Evolutionary conservation across 2,113 vertebrate genomes (phyloP).

Genomic region (Alligator mississippiensis): DNA sequence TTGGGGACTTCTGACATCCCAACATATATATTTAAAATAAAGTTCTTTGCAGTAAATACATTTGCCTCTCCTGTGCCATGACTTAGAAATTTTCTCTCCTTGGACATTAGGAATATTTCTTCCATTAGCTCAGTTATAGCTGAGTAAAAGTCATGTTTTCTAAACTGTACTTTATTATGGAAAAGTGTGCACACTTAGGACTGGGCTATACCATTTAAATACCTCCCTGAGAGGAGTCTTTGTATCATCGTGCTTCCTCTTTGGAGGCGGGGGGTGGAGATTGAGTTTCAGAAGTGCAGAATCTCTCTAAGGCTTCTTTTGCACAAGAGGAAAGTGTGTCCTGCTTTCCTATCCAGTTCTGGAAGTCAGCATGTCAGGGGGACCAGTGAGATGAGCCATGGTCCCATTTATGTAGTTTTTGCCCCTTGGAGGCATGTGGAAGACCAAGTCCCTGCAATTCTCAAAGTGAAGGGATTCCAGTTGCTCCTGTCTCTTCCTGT

Average conservation of each 20-base stretch:
- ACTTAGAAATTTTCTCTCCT: slow-evolving; percentile 29
- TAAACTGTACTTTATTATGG: not conserved
- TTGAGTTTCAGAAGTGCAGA: slow-evolving; percentile 12
- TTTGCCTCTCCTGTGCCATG: slow-evolving; percentile 3
- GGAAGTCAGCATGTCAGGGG: slow-evolving; percentile 38
- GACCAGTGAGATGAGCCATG: slow-evolving; percentile 26
- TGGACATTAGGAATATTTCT: not conserved
- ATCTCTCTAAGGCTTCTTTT: slow-evolving; percentile 5
- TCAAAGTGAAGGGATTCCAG: not conserved
- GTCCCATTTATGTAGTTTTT: slow-evolving; percentile 28
- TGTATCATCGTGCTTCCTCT: slow-evolving; percentile 21
- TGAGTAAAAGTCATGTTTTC: slow-evolving; percentile 42
- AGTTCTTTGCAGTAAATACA: slow-evolving; percentile 20
- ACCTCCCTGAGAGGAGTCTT: not conserved
- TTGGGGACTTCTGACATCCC: slow-evolving; percentile 18
- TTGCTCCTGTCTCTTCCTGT: not conserved
- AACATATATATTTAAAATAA: slow-evolving; percentile 10
- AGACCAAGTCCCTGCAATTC: not conserved
- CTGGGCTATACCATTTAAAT: slow-evolving; percentile 13
- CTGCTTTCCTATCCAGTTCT: slow-evolving; percentile 10
- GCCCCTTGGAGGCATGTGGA: not conserved
- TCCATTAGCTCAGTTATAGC: slow-evolving; percentile 39
- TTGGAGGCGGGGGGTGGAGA: not conserved
- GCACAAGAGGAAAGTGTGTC: not conserved
- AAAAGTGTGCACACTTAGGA: not conserved